Evolutionary conservation across 2,797 vertebrate species (phyloP), one percentile per base, ranked within the genome.

Genomic region (Chiloscyllium punctatum): DNA sequence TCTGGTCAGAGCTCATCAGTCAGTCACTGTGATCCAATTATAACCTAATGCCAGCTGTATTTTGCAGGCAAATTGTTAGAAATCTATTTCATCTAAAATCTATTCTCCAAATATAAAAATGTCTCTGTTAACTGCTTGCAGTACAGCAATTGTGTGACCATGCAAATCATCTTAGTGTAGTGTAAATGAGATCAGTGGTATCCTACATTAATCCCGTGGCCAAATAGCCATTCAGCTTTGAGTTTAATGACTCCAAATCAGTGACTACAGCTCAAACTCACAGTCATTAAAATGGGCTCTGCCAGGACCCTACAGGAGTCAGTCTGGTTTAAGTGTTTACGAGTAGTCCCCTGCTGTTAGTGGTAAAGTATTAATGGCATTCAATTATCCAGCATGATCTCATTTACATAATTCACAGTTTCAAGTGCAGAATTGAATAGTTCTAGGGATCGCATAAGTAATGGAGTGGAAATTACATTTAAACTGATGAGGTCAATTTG

Each of bases 341-440:
- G 1, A 90, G 30, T 11, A 62, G 37, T 13, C 27, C 27, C 11
- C 30, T 27, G 4, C 11, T 66, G 15, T 90, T n/a, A n/a, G 62
- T 66, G 30, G 53, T 53, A 90, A 62, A 62, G 42, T 84, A 42
- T 66, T 66, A 62, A 90, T 42, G 6, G 37, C 21, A 25, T 84
- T 84, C 21, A 48, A 84, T 84, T 84, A 84, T 84, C 37, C 53
- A 62, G 53, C 33, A 18, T 62, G 57, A 62, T 30, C 7, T 57
- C 27, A 90, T 90, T n/a, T 62, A 4, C 87, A 90, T 57, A 90
- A 90, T 90, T 90, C 86, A 51, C 86, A n/a, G 53, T 90, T 90
- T 62, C 53, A 90, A 62, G 57, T 90, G 53, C 4, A n/a, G 8
- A 90, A 62, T n/a, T 90, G 27, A 84, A 84, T 84, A 84, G 42